Evolutionary conservation across 2,113 vertebrate genomes (phyloP).

Genomic region (Pogona vitticeps): DNA sequence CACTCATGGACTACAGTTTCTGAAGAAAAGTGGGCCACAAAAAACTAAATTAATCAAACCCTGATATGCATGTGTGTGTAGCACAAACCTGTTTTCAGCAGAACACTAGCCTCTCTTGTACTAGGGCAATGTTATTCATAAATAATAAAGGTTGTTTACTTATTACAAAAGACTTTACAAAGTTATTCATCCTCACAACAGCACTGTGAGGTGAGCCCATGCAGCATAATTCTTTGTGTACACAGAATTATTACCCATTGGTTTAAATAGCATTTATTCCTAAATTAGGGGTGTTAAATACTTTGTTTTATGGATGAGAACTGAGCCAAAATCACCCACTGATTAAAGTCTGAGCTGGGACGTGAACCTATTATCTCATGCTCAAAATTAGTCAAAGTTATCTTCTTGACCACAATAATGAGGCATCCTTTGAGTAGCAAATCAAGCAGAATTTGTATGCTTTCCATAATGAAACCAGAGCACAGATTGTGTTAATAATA

Average conservation of each 20-base stretch:
- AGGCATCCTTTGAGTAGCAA: slow-evolving; percentile 40
- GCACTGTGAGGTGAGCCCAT: neutral
- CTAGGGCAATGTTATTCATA: neutral
- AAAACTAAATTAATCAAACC: neutral
- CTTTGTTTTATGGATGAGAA: neutral
- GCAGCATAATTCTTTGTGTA: neutral
- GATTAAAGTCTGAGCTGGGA: neutral
- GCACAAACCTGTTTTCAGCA: neutral
- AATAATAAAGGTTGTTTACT: neutral
- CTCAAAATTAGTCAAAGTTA: neutral
- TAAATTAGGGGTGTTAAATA: neutral
- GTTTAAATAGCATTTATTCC: neutral
- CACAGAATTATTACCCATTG: neutral
- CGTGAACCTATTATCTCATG: neutral
- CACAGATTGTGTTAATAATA: slow-evolving; percentile 26
- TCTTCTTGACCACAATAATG: slow-evolving; percentile 1
- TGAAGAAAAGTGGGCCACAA: neutral
- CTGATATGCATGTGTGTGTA: neutral
- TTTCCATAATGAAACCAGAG: slow-evolving; percentile 40
- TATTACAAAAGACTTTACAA: neutral
- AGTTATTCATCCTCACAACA: neutral
- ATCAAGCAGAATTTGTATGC: slow-evolving; percentile 3
- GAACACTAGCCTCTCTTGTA: neutral
- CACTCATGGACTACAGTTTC: neutral
- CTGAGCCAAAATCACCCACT: neutral